phyloP scores from a whole-genome alignment of 2,797 vertebrate species.

The Orientallactaga sibirica region DNA sequence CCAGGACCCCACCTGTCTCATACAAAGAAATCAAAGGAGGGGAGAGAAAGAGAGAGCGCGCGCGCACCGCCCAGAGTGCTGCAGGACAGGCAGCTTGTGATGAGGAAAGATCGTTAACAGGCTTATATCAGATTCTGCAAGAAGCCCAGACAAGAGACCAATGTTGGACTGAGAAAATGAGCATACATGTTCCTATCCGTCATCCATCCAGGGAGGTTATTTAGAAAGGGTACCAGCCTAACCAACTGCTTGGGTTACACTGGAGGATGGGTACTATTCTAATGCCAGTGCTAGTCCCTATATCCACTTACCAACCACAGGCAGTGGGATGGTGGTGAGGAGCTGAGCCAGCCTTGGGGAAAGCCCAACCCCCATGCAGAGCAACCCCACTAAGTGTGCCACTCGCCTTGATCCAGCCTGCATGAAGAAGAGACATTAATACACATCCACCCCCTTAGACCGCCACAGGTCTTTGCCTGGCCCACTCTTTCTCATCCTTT shows the following conservation, averaged over 20 bases:
- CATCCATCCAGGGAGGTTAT: background rate
- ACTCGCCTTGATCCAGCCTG: conserved; percentile 89
- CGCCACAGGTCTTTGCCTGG: background rate
- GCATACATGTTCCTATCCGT: background rate
- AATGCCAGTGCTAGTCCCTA: background rate
- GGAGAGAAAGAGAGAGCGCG: background rate
- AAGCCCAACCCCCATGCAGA: conserved; percentile 88
- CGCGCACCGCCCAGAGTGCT: background rate
- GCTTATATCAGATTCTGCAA: conserved; percentile 24
- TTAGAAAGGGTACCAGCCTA: background rate
- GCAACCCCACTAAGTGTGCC: conserved; percentile 86
- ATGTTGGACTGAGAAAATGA: conserved; percentile 23
- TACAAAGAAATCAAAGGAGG: background rate
- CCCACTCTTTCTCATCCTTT: background rate
- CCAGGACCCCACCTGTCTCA: conserved; percentile 90
- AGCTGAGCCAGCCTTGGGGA: conserved; percentile 88
- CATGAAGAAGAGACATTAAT: background rate
- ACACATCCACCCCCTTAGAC: background rate
- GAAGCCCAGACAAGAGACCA: background rate
- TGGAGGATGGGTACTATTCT: background rate
- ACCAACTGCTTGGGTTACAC: background rate
- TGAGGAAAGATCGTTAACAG: background rate
- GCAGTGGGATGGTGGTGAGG: conserved; percentile 88
- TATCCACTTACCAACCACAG: conserved; percentile 89
- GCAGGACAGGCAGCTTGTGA: background rate